Percentiles rank a stretch among this genome's conserved stretches.
phyloP scores from a whole-genome alignment of 2,888 invertebrate genomes.

The Chrysodeixis includens region DNA sequence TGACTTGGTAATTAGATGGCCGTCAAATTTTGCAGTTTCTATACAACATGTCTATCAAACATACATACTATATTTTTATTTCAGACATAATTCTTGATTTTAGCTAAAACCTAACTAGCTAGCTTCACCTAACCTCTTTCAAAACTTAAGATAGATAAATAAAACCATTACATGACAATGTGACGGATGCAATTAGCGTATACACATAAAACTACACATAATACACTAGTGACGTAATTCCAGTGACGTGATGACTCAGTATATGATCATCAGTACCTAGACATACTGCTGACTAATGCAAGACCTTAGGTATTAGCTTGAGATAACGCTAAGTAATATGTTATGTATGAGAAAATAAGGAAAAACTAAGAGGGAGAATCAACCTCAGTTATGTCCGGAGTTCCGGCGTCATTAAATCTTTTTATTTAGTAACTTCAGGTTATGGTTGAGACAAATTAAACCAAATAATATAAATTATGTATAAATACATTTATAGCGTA shows the following conservation, averaged over 20 bases:
- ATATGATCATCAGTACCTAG: constrained; percentile 19
- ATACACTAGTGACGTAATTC: constrained; percentile 17
- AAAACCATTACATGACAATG: constrained; percentile 6
- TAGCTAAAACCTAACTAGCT: too few species aligned
- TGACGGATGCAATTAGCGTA: constrained; percentile 11
- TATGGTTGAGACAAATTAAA: not conserved
- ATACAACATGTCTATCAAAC: too few species aligned
- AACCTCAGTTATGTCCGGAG: not conserved
- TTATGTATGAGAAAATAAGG: constrained; percentile 4
- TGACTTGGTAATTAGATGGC: too few species aligned
- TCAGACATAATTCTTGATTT: too few species aligned
- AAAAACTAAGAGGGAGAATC: not conserved
- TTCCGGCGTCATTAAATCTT: not conserved
- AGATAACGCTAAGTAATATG: not conserved
- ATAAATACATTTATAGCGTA: too few species aligned
- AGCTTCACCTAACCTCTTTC: too few species aligned
- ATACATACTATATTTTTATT: too few species aligned
- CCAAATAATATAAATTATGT: too few species aligned
- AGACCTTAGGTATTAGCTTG: not conserved
- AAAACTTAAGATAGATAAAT: not conserved
- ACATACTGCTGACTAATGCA: constrained; percentile 29
- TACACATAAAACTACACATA: not conserved
- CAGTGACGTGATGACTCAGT: constrained; percentile 41
- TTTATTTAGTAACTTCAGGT: not conserved
- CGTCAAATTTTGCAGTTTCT: too few species aligned